Base-by-base conservation (phyloP, 2,113 vertebrate species). In the Indicator maculatus region DNA sequence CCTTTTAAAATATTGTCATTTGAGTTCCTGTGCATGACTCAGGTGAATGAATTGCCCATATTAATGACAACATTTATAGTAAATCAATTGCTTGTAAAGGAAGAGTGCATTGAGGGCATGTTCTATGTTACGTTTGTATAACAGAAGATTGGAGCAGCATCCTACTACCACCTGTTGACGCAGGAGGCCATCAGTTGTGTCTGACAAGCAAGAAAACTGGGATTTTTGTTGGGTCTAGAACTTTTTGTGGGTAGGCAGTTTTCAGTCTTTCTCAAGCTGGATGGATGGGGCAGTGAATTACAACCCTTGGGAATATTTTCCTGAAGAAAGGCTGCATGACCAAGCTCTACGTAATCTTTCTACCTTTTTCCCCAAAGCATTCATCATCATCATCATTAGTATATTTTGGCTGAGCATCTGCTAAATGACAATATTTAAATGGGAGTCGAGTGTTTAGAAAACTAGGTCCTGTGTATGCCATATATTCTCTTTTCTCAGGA, bases 41-140 rank as follows among this genome's bases (percentile, higher is more conserved):
- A 58, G 65, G 88, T 93, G 69, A 86, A 90, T 96, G 95, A 93
- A 92, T 93, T 95, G 90, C 90, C 91, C 81, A 86, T 90, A 75
- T 72, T 78, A 80, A 82, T 78, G 79, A 72, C 24, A 55, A 75
- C 41, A 75, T 83, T 96, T 93, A 90, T 75, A 83, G 88, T 82
- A 95, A 92, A 96, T 95, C 92, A 74, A 93, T 95, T 0, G 0
- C 69, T 95, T 82, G 47, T 88, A 76, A 53, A 87, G 73, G 30
- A 92, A 73, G 26, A 76, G 75, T 85, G 90, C 71, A 60, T 69
- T 39, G 41, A 85, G 56, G 76, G 31, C 61, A 69, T 82, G 39
- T 70, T 86, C 6, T 88, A 6, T 79, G 45, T 83, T 90, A 64
- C 55, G 9, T 38, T 83, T 90, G 12, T 58, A 31, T 33, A 85